Percentiles rank a stretch among this genome's conserved stretches.
phyloP scores from a whole-genome alignment of 2,113 vertebrate species.

The Xenotilapia longispinis region DNA sequence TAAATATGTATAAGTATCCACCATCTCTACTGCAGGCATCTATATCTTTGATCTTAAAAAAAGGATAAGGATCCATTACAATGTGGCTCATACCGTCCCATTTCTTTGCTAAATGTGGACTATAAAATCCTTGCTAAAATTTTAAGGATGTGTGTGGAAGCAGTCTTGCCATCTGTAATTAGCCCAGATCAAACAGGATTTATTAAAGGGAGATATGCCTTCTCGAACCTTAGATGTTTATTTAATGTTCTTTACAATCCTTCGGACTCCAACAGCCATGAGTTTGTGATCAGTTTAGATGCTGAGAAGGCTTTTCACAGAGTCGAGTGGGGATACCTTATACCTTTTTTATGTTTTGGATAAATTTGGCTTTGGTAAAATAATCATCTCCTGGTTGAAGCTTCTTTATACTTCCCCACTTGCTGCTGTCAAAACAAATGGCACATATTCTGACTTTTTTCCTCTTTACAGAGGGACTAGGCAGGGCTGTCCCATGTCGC shows the following conservation, averaged over 20 bases:
- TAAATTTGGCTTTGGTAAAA: not conserved
- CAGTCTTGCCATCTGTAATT: not conserved
- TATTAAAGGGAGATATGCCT: not conserved
- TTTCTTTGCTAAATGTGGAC: not conserved
- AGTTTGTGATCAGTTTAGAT: not conserved
- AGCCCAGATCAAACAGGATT: not conserved
- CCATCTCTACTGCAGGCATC: not conserved
- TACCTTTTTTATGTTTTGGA: not conserved
- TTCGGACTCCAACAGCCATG: not conserved
- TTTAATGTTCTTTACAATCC: not conserved
- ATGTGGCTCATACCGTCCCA: not conserved
- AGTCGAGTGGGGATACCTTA: not conserved
- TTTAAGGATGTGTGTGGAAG: not conserved
- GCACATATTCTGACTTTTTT: not conserved
- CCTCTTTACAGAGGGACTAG: not conserved
- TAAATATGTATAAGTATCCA: not conserved
- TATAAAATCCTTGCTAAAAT: not conserved
- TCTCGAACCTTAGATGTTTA: not conserved
- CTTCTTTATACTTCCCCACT: not conserved
- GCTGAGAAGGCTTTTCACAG: not conserved
- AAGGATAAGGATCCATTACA: not conserved
- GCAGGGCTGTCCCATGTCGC: not conserved
- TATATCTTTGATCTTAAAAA: not conserved
- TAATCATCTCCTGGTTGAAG: not conserved
- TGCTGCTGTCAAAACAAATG: not conserved